Evolutionary conservation across 2,888 invertebrate species (phyloP), one percentile per base, ranked within the genome.

Genomic region (Mythimna loreyi): DNA sequence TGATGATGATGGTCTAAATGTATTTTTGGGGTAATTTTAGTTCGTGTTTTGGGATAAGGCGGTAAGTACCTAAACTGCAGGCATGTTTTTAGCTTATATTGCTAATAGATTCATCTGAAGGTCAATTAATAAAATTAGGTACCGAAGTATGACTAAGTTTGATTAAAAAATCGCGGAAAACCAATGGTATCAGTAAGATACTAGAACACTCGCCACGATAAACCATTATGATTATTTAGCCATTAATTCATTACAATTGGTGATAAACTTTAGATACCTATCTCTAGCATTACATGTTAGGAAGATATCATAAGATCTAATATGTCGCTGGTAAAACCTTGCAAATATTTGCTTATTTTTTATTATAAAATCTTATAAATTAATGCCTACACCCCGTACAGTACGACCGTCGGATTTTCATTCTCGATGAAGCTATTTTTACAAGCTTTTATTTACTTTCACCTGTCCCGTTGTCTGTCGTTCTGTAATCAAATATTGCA

Each of bases 181-280:
- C 16, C 5, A 40, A 45, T 45, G 19, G 19, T 21, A 40, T 53
- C n/a, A 30, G 21, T 47, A 36, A 67, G 45, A 67, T 55, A 36
- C 11, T 6, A 30, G 7, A 50, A 50, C 16, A 55, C 16, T 33
- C 16, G 9, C 1, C 30, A 57, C 4, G 30, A 43, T 56, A 56
- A 56, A 36, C 0, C 19, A 40, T 68, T 40, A 53, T 16, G 45
- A 45, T 66, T 66, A 55, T 36, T 52, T 3, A 47, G 23, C 11
- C 25, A 43, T 43, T 67, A 45, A 0, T n/a, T n/a, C 8, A 45
- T 8, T n/a, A 45, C 8, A 28, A 47, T 28, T 36, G 0, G 23
- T 16, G 21, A 47, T 30, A 33, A 19, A 40, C n/a, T 30, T 49
- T 49, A 43, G 67, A 21, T 66, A 16, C 6, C 13, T 25, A n/a